Conservation (phyloP, 2,113 vertebrate species). For the Tragulus kanchil region DNA sequence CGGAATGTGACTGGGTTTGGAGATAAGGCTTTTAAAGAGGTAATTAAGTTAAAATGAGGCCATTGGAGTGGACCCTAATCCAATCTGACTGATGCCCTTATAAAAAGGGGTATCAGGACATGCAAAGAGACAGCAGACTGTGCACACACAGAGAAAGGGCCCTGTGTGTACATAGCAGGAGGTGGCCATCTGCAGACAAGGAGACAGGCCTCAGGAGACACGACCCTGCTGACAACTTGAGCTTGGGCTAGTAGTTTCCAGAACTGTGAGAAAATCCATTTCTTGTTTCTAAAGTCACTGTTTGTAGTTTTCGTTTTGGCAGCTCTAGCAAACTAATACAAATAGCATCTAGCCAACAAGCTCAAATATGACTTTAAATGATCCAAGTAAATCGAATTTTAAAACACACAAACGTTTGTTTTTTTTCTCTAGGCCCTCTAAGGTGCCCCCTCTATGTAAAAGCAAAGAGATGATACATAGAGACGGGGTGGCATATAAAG, state of each 20-base stretch:
- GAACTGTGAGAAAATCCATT: neutral
- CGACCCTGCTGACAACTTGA: neutral
- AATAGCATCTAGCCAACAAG: neutral
- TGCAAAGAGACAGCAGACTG: neutral
- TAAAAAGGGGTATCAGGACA: neutral
- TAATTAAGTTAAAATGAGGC: constrained; percentile 18
- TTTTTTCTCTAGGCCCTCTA: constrained; percentile 4
- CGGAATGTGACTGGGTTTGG: neutral
- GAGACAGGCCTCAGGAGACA: neutral
- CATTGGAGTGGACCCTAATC: neutral
- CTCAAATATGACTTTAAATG: neutral
- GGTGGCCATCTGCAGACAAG: neutral
- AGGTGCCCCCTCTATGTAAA: neutral
- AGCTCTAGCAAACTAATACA: neutral
- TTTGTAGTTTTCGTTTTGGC: neutral
- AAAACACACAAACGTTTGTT: neutral
- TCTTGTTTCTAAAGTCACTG: neutral
- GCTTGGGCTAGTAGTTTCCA: neutral
- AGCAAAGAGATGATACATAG: neutral
- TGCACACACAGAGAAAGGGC: neutral
- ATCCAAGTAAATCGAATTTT: neutral
- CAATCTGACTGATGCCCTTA: neutral
- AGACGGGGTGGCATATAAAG: neutral
- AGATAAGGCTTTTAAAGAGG: neutral
- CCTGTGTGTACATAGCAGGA: neutral